Evolutionary conservation across 1,140 invertebrate species (phyloP).

Genomic region (Trichonephila clavipes): DNA sequence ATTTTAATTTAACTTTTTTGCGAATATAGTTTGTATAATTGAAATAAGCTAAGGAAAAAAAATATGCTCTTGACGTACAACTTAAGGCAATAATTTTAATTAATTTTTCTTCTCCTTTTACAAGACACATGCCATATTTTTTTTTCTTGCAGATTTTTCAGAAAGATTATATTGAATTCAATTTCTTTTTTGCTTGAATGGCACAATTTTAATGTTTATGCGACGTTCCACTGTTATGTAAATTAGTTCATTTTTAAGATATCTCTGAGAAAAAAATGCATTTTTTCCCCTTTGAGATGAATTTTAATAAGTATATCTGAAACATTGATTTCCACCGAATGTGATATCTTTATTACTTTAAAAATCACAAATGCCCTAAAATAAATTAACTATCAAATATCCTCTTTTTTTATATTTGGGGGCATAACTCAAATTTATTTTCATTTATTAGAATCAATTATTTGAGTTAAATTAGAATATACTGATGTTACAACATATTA

Average conservation of each 20-base stretch:
- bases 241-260: background rate
- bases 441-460: no score
- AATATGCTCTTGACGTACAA: background rate
- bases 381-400: background rate
- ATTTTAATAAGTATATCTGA: background rate
- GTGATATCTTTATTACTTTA: background rate
- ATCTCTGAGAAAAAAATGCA: background rate
- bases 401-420: no score
- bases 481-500: no score
- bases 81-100: constrained; percentile 46
- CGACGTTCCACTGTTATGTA: background rate
- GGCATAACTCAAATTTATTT: no score
- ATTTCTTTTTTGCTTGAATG: background rate
- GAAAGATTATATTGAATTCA: background rate
- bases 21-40: background rate
- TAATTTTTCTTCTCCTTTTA: constrained; percentile 33
- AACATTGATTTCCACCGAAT: background rate
- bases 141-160: no score
- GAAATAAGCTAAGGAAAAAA: constrained; percentile 7
- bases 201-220: background rate
- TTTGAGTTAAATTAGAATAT: no score
- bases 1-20: constrained; percentile 51
- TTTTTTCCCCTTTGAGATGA: background rate
- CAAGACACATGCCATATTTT: background rate
- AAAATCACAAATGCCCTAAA: background rate